A percentile compares a stretch with the other conserved stretches of the same genome.
Conservation (phyloP, 2,888 invertebrate genomes). For the Campopleginae sp. region DNA sequence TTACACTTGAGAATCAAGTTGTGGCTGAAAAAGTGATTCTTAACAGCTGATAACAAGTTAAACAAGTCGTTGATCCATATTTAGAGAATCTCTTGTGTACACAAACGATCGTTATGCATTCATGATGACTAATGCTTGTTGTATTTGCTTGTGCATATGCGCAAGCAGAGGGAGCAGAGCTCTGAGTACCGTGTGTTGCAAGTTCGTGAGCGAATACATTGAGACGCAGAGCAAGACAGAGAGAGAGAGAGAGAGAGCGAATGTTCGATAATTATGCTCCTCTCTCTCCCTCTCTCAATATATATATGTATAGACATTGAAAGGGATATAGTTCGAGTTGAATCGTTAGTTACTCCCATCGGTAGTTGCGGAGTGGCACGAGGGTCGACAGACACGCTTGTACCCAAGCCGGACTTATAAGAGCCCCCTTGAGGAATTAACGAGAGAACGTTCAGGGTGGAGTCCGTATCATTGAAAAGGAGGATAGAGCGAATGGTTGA, state of each 20-base stretch:
- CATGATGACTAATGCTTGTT: conserved; percentile 34
- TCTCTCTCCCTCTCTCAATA: not conserved
- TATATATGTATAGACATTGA: not conserved
- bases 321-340: conserved; percentile 29
- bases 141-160: conserved; percentile 35
- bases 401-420: conserved; percentile 32
- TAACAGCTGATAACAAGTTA: conserved; percentile 24
- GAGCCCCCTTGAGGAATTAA: conserved; percentile 60
- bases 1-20: not conserved
- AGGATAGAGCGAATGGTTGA: conserved; percentile 1
- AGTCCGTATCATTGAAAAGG: conserved; percentile 16
- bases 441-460: conserved; percentile 31
- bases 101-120: conserved; percentile 41
- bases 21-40: not conserved
- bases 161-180: not conserved
- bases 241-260: not conserved
- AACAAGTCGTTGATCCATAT: conserved; percentile 32
- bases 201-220: not conserved
- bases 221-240: not conserved
- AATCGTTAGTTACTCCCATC: conserved; percentile 45
- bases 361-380: conserved; percentile 40
- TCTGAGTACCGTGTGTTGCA: not conserved
- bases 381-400: conserved; percentile 23
- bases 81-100: conserved; percentile 1
- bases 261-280: conserved; percentile 6